phyloP scores from a whole-genome alignment of 2,797 vertebrate species.

The Oreochromis grahami region DNA sequence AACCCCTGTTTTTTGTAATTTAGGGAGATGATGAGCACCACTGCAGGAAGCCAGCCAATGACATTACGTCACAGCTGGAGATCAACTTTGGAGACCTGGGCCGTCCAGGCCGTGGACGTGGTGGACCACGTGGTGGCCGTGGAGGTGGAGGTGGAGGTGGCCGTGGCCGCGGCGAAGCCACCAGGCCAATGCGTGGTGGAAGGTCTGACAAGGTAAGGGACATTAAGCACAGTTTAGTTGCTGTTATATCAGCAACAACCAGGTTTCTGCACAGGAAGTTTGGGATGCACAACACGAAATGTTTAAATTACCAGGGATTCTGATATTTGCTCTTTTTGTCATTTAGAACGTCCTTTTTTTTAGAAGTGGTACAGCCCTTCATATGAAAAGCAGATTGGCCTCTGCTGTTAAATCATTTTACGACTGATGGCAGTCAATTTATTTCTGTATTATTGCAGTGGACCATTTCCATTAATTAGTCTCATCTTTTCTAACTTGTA shows the following conservation, averaged over 20 bases:
- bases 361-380: background rate
- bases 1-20: conserved; percentile 40
- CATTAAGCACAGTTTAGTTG: background rate
- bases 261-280: background rate
- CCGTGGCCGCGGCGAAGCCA: conserved; percentile 48
- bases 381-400: background rate
- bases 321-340: background rate
- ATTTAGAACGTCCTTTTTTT: background rate
- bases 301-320: background rate
- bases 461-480: background rate
- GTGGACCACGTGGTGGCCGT: conserved; percentile 81
- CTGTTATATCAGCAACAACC: background rate
- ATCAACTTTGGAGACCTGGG: conserved; percentile 98
- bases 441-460: background rate
- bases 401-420: background rate
- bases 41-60: conserved; percentile 96
- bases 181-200: conserved; percentile 82
- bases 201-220: conserved; percentile 87
- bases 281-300: background rate
- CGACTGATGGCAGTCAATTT: background rate
- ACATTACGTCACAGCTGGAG: conserved; percentile 98
- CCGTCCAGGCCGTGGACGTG: conserved; percentile 91
- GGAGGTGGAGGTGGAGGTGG: conserved; percentile 68
- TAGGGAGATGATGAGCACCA: conserved; percentile 88
- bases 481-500: background rate